A percentile compares a stretch with the other conserved stretches of the same genome.
These are phyloP conservation scores for Oreochromis spilurus DNA, from an alignment of 2,113 vertebrate species.

Conservation along the genomic window DNA sequence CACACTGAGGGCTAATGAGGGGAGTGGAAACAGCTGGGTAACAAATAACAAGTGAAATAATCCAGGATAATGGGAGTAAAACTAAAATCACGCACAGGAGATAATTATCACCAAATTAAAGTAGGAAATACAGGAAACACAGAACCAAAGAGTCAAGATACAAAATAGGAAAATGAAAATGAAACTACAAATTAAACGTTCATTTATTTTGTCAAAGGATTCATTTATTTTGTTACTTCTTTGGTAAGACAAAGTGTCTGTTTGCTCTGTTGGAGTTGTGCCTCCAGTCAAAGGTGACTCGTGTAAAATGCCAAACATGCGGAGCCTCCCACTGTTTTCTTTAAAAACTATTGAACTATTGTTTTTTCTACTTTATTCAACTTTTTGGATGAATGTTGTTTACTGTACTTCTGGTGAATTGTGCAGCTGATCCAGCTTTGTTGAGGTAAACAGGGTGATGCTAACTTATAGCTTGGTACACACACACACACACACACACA, in stretches of 20 bases:
- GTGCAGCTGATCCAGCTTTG: background rate
- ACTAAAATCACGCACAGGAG: background rate
- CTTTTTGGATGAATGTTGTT: background rate
- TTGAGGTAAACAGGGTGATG: background rate
- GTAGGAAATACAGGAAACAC: background rate
- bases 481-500: background rate
- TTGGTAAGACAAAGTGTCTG: rapidly evolving
- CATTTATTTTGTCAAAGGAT: background rate
- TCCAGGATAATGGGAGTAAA: background rate
- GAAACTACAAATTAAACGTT: background rate
- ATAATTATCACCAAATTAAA: background rate
- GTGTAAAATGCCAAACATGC: background rate
- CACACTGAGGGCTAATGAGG: background rate
- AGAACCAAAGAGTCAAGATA: background rate
- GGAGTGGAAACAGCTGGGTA: background rate
- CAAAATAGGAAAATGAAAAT: background rate
- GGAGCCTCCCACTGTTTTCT: background rate
- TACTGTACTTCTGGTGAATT: background rate
- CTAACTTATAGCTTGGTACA: background rate
- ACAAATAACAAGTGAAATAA: background rate
- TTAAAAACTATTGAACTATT: background rate
- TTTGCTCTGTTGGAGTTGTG: background rate
- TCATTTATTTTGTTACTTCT: background rate
- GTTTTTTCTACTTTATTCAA: background rate
- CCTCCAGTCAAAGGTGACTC: background rate